Percentiles rank a stretch among this genome's conserved stretches.
Conservation (phyloP, 2,113 vertebrate genomes). For the Nyctereutes procyonoides region DNA sequence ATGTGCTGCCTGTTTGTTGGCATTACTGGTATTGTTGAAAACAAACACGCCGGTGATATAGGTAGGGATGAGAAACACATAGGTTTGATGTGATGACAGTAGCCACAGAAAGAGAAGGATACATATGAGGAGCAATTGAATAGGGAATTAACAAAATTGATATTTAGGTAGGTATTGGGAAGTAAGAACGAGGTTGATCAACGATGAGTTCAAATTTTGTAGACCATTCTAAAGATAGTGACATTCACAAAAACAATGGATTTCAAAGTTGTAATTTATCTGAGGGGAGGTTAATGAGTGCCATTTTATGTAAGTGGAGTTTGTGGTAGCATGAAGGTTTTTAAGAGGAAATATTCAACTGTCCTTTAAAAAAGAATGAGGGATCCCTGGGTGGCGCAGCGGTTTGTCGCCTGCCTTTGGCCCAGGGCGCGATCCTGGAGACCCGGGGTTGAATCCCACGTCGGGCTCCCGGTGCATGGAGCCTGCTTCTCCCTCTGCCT, state of each 20-base stretch:
- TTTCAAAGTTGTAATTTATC: constrained; percentile 17
- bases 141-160: not conserved
- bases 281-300: not conserved
- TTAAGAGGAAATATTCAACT: not conserved
- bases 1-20: not conserved
- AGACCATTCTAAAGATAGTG: not conserved
- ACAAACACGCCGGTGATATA: not conserved
- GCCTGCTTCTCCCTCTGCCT: no score
- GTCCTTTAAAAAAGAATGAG: not conserved
- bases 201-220: not conserved
- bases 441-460: no score
- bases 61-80: not conserved
- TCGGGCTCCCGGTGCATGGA: no score
- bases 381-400: no score
- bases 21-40: not conserved
- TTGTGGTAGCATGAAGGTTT: not conserved
- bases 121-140: not conserved
- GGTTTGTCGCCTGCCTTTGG: no score
- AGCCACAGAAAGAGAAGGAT: not conserved
- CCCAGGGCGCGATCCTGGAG: no score
- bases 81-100: not conserved
- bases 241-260: not conserved
- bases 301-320: not conserved
- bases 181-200: not conserved
- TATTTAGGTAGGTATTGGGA: not conserved